These are phyloP conservation scores for Melieria omissa DNA, from an alignment of 2,888 invertebrate genomes.

Conservation along the genomic window DNA sequence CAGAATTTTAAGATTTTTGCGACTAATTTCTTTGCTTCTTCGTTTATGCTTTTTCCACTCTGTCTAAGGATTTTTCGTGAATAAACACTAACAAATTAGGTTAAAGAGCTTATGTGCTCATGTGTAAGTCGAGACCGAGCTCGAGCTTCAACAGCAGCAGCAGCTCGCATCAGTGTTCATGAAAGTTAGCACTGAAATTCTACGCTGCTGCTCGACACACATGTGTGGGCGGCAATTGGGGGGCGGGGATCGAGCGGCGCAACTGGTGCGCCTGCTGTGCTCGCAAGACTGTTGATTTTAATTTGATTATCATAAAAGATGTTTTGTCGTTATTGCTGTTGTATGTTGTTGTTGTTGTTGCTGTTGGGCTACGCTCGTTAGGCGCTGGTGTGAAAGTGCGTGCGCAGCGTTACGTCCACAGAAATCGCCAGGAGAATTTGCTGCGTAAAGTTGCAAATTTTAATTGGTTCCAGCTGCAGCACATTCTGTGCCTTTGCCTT, in stretches of 20 bases:
- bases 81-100: constrained; percentile 35
- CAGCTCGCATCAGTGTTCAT: neutral
- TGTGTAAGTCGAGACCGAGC: constrained; percentile 11
- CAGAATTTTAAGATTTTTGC: neutral
- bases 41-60: neutral
- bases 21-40: neutral
- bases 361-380: no score
- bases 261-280: no score
- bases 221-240: neutral
- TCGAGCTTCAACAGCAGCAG: neutral
- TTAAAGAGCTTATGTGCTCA: constrained; percentile 30
- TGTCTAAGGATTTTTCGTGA: constrained; percentile 10
- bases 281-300: neutral
- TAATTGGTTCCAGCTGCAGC: no score
- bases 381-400: no score
- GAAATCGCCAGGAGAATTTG: no score
- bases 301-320: neutral
- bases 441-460: no score
- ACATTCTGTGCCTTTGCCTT: no score
- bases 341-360: neutral
- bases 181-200: neutral
- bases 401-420: no score
- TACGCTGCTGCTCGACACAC: neutral
- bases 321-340: neutral
- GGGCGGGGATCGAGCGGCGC: no score